phyloP scores from a whole-genome alignment of 2,113 vertebrate genomes.

The Columba livia region DNA sequence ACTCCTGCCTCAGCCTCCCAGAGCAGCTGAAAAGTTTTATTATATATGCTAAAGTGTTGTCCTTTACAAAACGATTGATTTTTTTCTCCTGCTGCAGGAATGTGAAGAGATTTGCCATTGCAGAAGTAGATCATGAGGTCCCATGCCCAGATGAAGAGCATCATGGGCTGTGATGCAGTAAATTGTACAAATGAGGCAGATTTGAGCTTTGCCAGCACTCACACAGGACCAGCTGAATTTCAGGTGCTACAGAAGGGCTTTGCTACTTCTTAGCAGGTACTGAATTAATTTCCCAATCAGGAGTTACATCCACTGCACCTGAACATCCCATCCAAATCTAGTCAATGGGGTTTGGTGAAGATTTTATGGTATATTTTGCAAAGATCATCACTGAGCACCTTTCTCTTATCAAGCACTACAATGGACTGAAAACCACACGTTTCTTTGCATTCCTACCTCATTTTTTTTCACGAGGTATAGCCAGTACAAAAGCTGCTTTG shows the following conservation, averaged over 20 bases:
- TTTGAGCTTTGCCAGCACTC: neutral
- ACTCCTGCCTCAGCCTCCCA: neutral
- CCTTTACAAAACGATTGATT: neutral
- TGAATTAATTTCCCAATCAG: neutral
- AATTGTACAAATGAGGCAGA: neutral
- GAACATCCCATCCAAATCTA: neutral
- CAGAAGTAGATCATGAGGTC: neutral
- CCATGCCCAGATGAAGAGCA: neutral
- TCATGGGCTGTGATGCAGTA: neutral
- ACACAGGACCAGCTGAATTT: neutral
- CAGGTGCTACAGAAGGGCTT: neutral
- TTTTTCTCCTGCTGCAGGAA: neutral
- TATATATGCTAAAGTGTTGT: neutral
- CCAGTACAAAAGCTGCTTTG: neutral
- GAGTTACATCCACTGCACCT: neutral
- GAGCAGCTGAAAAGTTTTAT: neutral
- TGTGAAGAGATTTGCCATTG: neutral
- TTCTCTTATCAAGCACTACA: neutral
- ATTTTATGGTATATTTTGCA: neutral
- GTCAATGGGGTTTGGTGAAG: neutral
- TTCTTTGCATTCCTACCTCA: neutral
- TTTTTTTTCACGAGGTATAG: neutral
- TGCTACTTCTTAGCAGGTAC: neutral
- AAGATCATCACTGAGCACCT: neutral
- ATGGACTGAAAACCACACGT: fast-evolving